Evolutionary conservation across 1,140 invertebrate genomes (phyloP), one percentile per base, ranked within the genome.

Genomic region (Formica exsecta): DNA sequence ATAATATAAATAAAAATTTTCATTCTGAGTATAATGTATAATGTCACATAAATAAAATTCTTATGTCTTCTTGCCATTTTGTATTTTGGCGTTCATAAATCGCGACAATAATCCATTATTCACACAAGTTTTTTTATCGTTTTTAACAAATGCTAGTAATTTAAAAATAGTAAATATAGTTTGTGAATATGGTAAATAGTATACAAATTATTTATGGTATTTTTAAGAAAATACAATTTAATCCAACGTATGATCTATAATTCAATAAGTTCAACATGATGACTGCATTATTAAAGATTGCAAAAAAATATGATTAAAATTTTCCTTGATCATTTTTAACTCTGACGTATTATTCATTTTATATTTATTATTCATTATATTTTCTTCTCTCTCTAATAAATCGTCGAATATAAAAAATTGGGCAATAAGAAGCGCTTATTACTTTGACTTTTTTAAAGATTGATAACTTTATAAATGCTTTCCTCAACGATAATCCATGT

Each of bases 401-500:
- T 68, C 19, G 29, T 51, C 19, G 8, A 9, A 68, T 57, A 16
- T 57, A 68, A 25, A 41, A 36, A 44, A 11, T 44, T 44, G 32
- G 57, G 32, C 1, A 6, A 9, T 13, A 3, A 2, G 13, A 29
- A 73, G n/a, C 11, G 32, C 32, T n/a, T 32, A 36, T 4, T 57
- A 70, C 6, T 13, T 54, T 68, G 11, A 22, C 2, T 44, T 73
- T 13, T 13, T 32, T n/a, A 61, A 81, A 44, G 25, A 9, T 59
- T 71, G 7, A 41, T 59, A 32, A 81, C 54, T 61, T 66, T 41
- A n/a, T 36, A 36, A 80, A 61, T 38, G 16, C 3, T 16, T 36
- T 36, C 68, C 22, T 80, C 22, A 13, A 77, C 13, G 9, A 70
- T 80, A 68, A 80, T 54, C 48, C 36, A 70, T n/a, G 32, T 44